Evolutionary conservation across 2,113 vertebrate species (phyloP), one percentile per base, ranked within the genome.

Genomic region (Chaetodon trifascialis): DNA sequence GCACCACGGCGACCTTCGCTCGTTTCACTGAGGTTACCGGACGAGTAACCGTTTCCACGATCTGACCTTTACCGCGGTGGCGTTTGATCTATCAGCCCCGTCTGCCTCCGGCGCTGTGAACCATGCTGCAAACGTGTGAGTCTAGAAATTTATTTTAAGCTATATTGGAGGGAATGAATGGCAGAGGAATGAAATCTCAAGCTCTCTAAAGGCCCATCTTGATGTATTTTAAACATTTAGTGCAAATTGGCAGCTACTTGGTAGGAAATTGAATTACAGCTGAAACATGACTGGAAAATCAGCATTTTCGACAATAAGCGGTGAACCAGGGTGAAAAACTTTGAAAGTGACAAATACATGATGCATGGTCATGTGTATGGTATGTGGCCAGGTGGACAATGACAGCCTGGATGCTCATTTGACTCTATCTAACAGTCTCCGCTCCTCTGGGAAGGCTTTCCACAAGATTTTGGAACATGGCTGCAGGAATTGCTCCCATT

Each of bases 41-140:
- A 55, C 42, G 73, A 51, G 58, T 73, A 77, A 72, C 4, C 16
- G 6, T 30, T 85, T 74, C 76, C 72, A 47, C 60, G 54, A 66
- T 82, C 52, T 47, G 40, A 91, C 60, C 70, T 86, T 89, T 87
- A 75, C 68, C 38, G 58, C 16, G 56, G 25, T 25, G 34, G 34
- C 59, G 40, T 79, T 60, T 84, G 59, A 46, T 66, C 58, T 30
- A 38, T 77, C 7, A 1, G 23, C 38, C n/a, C 11, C 5, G 7
- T 40, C 49, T 40, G 51, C 36, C 44, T 73, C 67, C 55, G 12
- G 21, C 64, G 23, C 46, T 74, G 11, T 47, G 62, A 76, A 83
- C 38, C 59, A 66, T 67, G 42, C 55, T 60, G 12, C 56, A 30
- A 30, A 56, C 49, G 73, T 40, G 25, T 0, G 7, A 51, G 7